Conservation (phyloP, 2,113 vertebrate species). For the Callocephalon fimbriatum region DNA sequence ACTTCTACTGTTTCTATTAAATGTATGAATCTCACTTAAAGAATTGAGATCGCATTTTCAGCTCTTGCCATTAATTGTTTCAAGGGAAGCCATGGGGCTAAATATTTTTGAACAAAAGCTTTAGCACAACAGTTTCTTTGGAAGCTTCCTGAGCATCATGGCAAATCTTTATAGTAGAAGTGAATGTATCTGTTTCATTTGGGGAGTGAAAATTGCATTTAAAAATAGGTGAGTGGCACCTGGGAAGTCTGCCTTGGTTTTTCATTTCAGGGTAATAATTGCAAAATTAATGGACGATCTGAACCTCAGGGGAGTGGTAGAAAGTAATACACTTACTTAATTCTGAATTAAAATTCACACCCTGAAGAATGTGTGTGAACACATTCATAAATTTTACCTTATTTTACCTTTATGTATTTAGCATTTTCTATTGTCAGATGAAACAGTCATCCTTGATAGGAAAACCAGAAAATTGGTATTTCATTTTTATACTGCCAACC, state of each 20-base stretch:
- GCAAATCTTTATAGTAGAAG: neutral
- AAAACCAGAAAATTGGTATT: neutral
- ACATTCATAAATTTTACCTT: neutral
- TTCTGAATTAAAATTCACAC: constrained; percentile 18
- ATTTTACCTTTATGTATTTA: neutral
- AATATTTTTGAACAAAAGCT: neutral
- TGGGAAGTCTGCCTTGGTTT: neutral
- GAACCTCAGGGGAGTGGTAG: neutral
- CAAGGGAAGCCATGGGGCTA: neutral
- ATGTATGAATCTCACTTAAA: neutral
- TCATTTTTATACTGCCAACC: neutral
- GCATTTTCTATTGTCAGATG: neutral
- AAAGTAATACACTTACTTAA: neutral
- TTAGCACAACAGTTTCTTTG: neutral
- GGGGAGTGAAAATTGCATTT: neutral
- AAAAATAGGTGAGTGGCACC: constrained; percentile 26
- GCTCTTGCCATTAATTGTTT: neutral
- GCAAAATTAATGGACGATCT: neutral
- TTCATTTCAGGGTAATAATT: constrained; percentile 32
- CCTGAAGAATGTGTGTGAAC: neutral
- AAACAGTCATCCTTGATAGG: neutral
- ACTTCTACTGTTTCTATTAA: neutral
- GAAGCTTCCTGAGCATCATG: neutral
- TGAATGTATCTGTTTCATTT: neutral
- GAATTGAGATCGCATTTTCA: neutral